Percentiles rank a stretch among this genome's conserved stretches.
Conservation (phyloP, 2,113 vertebrate genomes). For the Mormyrus lacerda region DNA sequence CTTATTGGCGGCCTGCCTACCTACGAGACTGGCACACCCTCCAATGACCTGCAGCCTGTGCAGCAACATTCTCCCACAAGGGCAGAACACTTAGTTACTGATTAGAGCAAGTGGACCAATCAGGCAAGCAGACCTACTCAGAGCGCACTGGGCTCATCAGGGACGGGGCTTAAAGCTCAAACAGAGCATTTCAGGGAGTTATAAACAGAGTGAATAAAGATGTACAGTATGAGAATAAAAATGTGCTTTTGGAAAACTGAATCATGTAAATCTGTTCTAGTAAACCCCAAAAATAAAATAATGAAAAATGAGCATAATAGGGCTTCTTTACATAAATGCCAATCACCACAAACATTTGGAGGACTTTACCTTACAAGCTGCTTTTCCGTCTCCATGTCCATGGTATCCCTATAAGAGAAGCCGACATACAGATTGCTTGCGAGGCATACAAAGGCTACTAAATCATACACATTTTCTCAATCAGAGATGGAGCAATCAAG, state of each 20-base stretch:
- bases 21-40: neutral
- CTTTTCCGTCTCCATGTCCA: slow-evolving; percentile 97
- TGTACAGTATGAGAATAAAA: neutral
- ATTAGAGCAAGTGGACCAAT: neutral
- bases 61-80: neutral
- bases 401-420: slow-evolving; percentile 71
- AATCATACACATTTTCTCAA: neutral
- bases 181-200: neutral
- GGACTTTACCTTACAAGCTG: slow-evolving; percentile 77
- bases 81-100: neutral
- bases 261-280: neutral
- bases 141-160: neutral
- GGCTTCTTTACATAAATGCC: neutral
- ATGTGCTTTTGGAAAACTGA: neutral
- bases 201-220: neutral
- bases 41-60: neutral
- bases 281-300: neutral
- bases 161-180: neutral
- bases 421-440: neutral
- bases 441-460: neutral
- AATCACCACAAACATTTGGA: neutral
- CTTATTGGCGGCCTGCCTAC: neutral
- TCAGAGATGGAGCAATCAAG: neutral
- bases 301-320: neutral
- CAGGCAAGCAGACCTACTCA: neutral